Percentiles rank a stretch among this genome's conserved stretches.
These are phyloP conservation scores for Mesochorus sp. DNA, from an alignment of 2,888 invertebrate species.

Conservation along the genomic window DNA sequence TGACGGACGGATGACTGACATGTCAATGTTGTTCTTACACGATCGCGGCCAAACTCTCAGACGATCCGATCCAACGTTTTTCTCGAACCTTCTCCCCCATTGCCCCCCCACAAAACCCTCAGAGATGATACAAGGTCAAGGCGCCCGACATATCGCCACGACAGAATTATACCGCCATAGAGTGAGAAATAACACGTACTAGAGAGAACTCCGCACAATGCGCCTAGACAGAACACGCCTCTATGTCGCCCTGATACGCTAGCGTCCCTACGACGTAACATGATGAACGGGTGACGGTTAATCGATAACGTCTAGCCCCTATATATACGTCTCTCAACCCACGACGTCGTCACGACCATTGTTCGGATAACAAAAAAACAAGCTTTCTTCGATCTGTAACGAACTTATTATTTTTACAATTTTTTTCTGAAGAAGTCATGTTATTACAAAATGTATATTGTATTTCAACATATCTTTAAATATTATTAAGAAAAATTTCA, in stretches of 20 bases:
- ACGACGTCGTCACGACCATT: slow-evolving; percentile 14
- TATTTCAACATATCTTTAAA: not conserved
- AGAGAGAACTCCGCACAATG: not conserved
- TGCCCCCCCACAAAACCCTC: too few relatives aligned
- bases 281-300: slow-evolving; percentile 81
- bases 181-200: not conserved
- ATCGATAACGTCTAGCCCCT: slow-evolving; percentile 77
- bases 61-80: not conserved
- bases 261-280: slow-evolving; percentile 80
- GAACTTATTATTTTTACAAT: too few relatives aligned
- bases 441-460: too few relatives aligned
- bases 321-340: too few relatives aligned
- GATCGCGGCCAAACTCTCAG: not conserved
- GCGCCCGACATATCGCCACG: not conserved
- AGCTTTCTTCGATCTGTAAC: too few relatives aligned
- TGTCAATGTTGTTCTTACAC: slow-evolving; percentile 51
- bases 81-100: too few relatives aligned
- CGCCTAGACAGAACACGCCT: slow-evolving; percentile 39
- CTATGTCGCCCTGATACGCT: slow-evolving; percentile 78
- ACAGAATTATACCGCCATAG: not conserved
- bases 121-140: too few relatives aligned
- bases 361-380: too few relatives aligned
- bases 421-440: not conserved
- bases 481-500: not conserved
- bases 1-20: slow-evolving; percentile 81